These are phyloP conservation scores for Macquaria australasica DNA, from an alignment of 2,113 vertebrate species.

Conservation along the genomic window DNA sequence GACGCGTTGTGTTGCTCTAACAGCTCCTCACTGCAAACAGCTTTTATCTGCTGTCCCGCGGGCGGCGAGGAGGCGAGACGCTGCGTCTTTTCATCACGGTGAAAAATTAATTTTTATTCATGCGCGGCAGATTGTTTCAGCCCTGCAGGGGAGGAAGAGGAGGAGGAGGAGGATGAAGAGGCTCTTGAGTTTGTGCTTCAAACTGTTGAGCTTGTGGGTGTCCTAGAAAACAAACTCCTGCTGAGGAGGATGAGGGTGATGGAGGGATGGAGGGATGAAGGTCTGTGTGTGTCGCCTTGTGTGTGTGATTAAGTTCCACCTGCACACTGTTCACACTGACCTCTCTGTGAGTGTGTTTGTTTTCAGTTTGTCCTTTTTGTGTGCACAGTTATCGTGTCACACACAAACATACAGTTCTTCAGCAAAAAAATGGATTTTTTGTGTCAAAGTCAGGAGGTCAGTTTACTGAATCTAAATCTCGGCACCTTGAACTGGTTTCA, in stretches of 20 bases:
- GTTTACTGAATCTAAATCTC: not conserved
- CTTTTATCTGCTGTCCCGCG: conserved; percentile 26
- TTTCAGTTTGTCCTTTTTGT: not conserved
- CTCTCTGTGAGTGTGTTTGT: not conserved
- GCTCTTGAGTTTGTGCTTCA: conserved; percentile 13
- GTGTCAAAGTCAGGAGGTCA: not conserved
- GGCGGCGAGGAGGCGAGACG: conserved; percentile 1
- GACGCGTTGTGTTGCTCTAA: not conserved
- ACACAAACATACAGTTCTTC: not conserved
- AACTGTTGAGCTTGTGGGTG: not conserved
- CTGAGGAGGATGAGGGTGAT: not conserved
- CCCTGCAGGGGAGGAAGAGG: not conserved
- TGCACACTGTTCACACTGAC: not conserved
- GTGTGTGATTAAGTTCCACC: not conserved
- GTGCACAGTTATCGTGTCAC: not conserved
- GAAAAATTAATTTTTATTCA: conserved; percentile 36
- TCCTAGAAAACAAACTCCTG: not conserved
- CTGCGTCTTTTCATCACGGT: conserved; percentile 23
- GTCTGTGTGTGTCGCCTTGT: not conserved
- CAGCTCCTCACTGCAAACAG: conserved; percentile 30
- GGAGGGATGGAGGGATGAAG: not conserved
- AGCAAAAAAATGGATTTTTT: not conserved
- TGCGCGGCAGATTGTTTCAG: conserved; percentile 23
- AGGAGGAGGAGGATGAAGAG: not conserved
- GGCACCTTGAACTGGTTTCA: not conserved